Evolutionary conservation across 2,113 vertebrate species (phyloP).

Genomic region (Colius striatus): DNA sequence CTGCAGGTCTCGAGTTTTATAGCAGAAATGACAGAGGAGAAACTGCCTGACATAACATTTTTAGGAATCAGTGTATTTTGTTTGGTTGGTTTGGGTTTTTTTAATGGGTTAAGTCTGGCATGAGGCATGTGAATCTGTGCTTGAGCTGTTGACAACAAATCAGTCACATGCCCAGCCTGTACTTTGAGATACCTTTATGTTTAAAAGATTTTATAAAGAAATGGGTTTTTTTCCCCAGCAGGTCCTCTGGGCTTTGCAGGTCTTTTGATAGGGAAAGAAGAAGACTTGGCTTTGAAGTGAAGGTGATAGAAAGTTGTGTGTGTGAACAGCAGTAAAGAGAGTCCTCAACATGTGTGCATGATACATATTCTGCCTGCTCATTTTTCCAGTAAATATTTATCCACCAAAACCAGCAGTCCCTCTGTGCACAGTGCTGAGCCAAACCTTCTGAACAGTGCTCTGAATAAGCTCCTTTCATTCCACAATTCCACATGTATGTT

Average conservation of each 20-base stretch:
- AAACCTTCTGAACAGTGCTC: background rate
- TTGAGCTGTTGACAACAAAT: background rate
- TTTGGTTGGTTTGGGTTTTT: background rate
- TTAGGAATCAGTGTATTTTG: background rate
- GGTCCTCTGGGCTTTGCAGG: background rate
- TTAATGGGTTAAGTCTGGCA: background rate
- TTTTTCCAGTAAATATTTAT: constrained; percentile 20
- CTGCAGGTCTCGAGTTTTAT: constrained; percentile 15
- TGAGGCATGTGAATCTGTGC: background rate
- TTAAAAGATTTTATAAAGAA: background rate
- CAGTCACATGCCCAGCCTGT: background rate
- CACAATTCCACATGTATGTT: background rate
- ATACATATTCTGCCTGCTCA: background rate
- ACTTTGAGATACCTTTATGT: background rate
- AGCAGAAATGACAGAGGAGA: background rate
- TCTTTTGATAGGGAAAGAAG: background rate
- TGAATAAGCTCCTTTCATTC: constrained; percentile 1
- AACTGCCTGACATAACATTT: background rate
- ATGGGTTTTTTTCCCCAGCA: background rate
- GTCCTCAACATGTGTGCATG: background rate
- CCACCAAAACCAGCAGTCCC: background rate
- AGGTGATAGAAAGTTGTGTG: background rate
- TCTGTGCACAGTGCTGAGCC: background rate
- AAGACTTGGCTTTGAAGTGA: background rate
- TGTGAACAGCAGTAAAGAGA: background rate